Evolutionary conservation across 1,140 invertebrate genomes (phyloP).

Genomic region (Nylanderia fulva): DNA sequence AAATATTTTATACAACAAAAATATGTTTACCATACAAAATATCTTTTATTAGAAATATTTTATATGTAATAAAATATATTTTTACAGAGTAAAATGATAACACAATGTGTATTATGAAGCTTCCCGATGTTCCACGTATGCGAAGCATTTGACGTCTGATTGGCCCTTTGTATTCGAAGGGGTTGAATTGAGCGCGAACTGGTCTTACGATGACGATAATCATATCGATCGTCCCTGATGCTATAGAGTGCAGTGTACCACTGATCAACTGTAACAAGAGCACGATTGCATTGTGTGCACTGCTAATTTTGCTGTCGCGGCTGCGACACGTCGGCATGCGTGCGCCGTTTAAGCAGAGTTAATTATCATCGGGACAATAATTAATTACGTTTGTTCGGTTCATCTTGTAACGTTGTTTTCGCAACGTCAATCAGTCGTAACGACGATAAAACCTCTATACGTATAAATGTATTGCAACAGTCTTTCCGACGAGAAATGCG

Average conservation of each 20-base stretch:
- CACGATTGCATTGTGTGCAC: conserved; percentile 30
- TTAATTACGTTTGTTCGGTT: conserved; percentile 42
- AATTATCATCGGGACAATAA: conserved; percentile 51
- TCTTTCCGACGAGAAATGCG: not conserved
- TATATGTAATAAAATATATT: too few species aligned
- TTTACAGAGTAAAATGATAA: too few species aligned
- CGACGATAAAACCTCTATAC: conserved; percentile 14
- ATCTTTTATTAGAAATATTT: too few species aligned
- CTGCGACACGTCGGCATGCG: not conserved
- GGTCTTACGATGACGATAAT: not conserved
- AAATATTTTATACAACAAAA: too few species aligned
- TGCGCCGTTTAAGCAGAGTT: conserved; percentile 25
- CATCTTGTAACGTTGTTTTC: conserved; percentile 32
- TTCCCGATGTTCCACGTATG: too few species aligned
- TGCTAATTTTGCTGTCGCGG: conserved; percentile 42
- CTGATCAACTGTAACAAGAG: conserved; percentile 35
- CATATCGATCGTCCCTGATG: conserved; percentile 31
- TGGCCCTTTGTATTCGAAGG: not conserved
- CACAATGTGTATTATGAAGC: too few species aligned
- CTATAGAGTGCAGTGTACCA: not conserved
- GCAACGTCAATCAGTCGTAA: conserved; percentile 17
- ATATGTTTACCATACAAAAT: too few species aligned
- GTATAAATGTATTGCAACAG: not conserved
- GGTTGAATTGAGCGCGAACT: not conserved
- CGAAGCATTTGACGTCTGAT: not conserved